phyloP scores from a whole-genome alignment of 2,113 vertebrate species.

The Nematolebias whitei region DNA sequence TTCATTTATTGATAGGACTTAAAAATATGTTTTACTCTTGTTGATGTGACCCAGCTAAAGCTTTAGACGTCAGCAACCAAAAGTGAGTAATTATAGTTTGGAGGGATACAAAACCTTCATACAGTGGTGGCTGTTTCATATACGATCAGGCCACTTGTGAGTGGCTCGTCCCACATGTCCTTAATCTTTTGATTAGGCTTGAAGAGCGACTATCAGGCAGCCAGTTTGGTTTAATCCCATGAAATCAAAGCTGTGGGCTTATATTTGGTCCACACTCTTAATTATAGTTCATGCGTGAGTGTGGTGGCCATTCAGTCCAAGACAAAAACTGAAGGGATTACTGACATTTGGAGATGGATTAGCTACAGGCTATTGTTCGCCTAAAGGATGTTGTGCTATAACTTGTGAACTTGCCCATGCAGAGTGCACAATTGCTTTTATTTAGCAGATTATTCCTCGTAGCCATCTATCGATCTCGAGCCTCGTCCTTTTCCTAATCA shows the following conservation, averaged over 20 bases:
- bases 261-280: conserved; percentile 51
- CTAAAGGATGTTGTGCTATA: neutral
- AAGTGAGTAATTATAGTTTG: neutral
- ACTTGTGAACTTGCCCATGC: neutral
- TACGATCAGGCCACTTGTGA: conserved; percentile 45
- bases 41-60: neutral
- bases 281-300: conserved; percentile 47
- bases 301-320: conserved; percentile 14
- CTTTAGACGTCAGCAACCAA: neutral
- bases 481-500: neutral
- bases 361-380: conserved; percentile 7
- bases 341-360: conserved; percentile 39
- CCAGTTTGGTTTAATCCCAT: conserved; percentile 57
- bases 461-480: neutral
- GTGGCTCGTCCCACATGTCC: conserved; percentile 23
- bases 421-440: neutral
- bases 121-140: neutral
- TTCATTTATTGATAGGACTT: neutral
- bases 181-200: conserved; percentile 75
- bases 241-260: conserved; percentile 65
- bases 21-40: neutral
- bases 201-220: conserved; percentile 66
- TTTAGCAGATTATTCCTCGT: neutral
- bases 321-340: conserved; percentile 49
- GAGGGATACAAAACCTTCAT: neutral